Evolutionary conservation across 2,797 vertebrate species (phyloP).

Genomic region (Brotula barbata): DNA sequence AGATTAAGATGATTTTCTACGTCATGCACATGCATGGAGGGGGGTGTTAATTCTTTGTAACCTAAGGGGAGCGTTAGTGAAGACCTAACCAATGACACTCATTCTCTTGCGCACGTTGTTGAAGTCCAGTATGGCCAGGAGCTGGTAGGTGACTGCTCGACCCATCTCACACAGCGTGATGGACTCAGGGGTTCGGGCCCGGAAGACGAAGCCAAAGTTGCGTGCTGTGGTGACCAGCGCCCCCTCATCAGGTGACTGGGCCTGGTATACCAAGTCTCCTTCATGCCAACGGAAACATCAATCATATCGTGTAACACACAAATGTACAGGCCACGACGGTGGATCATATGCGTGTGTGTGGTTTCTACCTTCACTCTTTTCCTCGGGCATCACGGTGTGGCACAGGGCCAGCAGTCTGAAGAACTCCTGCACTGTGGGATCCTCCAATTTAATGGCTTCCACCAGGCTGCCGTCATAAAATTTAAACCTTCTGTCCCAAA

Average conservation of each 20-base stretch:
- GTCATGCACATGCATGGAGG: too few relatives aligned
- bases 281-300: constrained; percentile 37
- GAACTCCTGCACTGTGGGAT: constrained; percentile 85
- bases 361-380: constrained; percentile 83
- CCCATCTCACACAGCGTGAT: constrained; percentile 88
- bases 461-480: constrained; percentile 87
- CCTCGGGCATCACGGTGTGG: constrained; percentile 93
- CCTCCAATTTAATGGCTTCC: constrained; percentile 83
- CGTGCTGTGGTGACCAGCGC: constrained; percentile 89
- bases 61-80: constrained; percentile 18
- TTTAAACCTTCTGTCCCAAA: constrained; percentile 68
- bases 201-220: constrained; percentile 91
- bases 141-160: constrained; percentile 83
- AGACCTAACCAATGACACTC: constrained; percentile 89
- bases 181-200: constrained; percentile 86
- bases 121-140: constrained; percentile 93
- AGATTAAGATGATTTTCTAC: background rate
- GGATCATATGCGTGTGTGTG: background rate
- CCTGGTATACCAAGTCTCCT: constrained; percentile 89
- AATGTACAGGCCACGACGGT: too few relatives aligned
- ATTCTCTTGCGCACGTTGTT: constrained; percentile 94
- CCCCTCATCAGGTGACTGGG: constrained; percentile 92
- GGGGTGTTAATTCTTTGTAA: constrained; percentile 44
- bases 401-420: constrained; percentile 90
- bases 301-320: background rate